Conservation (phyloP, 1,140 invertebrate genomes). For the Matsumurasca onukii region DNA sequence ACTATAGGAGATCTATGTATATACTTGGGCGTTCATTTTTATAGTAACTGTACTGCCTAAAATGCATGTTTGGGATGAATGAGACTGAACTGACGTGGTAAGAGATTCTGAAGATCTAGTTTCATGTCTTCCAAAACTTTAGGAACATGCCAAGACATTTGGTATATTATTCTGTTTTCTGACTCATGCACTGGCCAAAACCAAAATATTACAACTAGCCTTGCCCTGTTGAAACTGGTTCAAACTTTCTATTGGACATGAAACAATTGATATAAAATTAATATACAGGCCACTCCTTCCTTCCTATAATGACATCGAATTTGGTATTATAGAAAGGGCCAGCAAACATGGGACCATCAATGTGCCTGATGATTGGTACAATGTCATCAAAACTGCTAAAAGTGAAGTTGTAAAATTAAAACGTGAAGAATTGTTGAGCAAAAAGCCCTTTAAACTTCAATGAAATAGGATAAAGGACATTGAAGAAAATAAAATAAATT, state of each 20-base stretch:
- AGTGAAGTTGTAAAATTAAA: not conserved
- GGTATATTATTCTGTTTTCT: no score
- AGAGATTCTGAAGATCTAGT: constrained; percentile 36
- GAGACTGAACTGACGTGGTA: constrained; percentile 38
- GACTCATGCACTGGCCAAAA: no score
- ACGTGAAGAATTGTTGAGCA: not conserved
- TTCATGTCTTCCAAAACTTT: constrained; percentile 39
- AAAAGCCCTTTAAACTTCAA: not conserved
- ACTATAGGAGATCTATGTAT: constrained; percentile 43
- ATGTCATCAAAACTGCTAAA: not conserved
- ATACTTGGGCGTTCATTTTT: constrained; percentile 38
- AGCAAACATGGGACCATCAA: constrained; percentile 24
- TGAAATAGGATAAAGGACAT: constrained; percentile 7
- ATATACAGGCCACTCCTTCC: constrained; percentile 37
- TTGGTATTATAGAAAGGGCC: constrained; percentile 28
- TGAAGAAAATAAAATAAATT: no score
- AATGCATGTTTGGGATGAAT: constrained; percentile 42
- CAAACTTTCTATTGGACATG: constrained; percentile 34
- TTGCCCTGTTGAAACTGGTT: constrained; percentile 37
- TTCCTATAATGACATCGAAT: constrained; percentile 32
- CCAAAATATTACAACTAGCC: constrained; percentile 33
- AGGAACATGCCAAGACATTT: constrained; percentile 34
- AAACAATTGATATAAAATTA: constrained; percentile 40
- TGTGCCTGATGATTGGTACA: no score
- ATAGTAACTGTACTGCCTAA: constrained; percentile 35